phyloP scores from a whole-genome alignment of 2,113 vertebrate species.

The Otis tarda region DNA sequence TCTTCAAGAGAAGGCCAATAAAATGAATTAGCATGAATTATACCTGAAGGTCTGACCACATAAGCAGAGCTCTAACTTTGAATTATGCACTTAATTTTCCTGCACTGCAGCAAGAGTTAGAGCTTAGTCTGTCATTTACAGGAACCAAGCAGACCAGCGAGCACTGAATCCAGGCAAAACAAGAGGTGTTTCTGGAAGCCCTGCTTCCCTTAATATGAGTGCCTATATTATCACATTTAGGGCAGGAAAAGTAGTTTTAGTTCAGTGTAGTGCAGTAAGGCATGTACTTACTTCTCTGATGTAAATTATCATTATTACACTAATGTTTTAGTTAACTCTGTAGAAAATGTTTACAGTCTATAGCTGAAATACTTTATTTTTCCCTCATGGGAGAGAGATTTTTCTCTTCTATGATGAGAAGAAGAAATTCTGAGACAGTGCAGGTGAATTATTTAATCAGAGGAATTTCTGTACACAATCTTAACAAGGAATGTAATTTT shows the following conservation, averaged over 20 bases:
- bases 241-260: neutral
- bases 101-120: neutral
- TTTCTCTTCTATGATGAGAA: neutral
- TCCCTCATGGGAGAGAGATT: neutral
- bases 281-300: neutral
- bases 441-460: neutral
- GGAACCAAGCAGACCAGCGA: neutral
- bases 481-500: neutral
- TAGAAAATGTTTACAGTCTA: neutral
- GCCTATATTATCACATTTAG: neutral
- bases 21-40: neutral
- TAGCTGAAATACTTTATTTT: neutral
- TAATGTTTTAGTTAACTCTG: neutral
- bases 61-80: neutral
- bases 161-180: neutral
- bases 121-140: neutral
- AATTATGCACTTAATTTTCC: conserved; percentile 14
- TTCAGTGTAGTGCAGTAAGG: neutral
- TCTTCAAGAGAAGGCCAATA: neutral
- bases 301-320: neutral
- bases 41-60: neutral
- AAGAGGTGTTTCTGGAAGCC: neutral
- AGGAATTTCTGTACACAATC: neutral
- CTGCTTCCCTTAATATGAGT: neutral
- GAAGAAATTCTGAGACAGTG: neutral